Evolutionary conservation across 2,113 vertebrate species (phyloP).

Genomic region (Leptocoma aspasia): DNA sequence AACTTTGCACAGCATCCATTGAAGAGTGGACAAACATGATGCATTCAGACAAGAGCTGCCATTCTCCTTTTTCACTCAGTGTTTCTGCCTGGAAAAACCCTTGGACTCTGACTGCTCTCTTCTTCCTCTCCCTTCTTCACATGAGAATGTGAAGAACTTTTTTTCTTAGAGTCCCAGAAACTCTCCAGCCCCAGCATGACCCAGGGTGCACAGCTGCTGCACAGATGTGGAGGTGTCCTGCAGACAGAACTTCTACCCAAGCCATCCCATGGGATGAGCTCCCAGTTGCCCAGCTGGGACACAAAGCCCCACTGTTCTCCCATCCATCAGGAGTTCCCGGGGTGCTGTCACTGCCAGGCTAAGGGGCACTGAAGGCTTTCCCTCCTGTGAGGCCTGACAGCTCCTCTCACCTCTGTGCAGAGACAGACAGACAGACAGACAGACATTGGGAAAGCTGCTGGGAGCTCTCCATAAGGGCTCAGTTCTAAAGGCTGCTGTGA

Average conservation of each 20-base stretch:
- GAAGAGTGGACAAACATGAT: neutral
- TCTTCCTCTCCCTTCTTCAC: neutral
- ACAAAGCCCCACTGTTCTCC: neutral
- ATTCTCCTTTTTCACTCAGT: neutral
- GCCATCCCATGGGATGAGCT: neutral
- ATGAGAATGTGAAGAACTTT: too few species aligned
- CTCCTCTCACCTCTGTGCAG: neutral
- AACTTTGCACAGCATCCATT: neutral
- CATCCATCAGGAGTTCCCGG: fast-evolving
- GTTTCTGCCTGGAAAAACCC: neutral
- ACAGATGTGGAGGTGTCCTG: neutral
- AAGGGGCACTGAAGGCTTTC: fast-evolving
- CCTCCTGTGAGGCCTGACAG: neutral
- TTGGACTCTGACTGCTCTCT: neutral
- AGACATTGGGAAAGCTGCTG: neutral
- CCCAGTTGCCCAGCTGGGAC: neutral
- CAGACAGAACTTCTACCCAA: neutral
- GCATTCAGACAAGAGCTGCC: neutral
- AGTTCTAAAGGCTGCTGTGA: neutral
- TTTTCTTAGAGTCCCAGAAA: neutral
- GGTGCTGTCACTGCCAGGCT: neutral
- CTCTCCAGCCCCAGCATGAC: neutral
- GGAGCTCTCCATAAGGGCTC: neutral
- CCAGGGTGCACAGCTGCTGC: neutral
- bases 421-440: too few species aligned